These are phyloP conservation scores for Triops cancriformis DNA, from an alignment of 1,140 invertebrate species.

Conservation along the genomic window DNA sequence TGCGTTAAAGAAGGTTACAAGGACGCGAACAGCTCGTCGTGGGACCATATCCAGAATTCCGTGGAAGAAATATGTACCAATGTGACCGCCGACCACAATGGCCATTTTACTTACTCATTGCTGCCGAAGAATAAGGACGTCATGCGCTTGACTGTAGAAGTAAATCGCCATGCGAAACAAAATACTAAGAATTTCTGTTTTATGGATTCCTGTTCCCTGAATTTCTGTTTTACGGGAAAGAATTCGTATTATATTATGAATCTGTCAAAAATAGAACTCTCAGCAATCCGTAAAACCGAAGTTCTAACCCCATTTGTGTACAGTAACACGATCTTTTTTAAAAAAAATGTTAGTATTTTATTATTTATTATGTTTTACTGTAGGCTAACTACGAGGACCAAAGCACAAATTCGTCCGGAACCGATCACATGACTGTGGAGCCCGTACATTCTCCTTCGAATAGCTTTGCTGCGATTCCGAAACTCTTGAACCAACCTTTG, in stretches of 20 bases:
- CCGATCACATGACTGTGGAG: background rate
- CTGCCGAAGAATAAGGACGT: conserved; percentile 28
- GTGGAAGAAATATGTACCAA: background rate
- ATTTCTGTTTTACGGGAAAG: too few species aligned
- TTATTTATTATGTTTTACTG: background rate
- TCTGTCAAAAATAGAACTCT: too few species aligned
- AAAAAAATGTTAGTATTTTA: too few species aligned
- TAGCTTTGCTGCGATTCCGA: background rate
- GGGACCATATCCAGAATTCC: background rate
- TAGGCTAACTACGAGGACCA: background rate
- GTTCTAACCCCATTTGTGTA: too few species aligned
- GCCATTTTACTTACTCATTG: conserved; percentile 32
- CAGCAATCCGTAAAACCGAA: too few species aligned
- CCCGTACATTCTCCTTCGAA: background rate
- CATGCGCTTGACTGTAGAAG: conserved; percentile 27
- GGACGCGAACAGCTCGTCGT: conserved; percentile 31
- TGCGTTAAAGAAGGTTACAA: conserved; percentile 17
- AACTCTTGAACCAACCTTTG: background rate
- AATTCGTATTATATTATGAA: too few species aligned
- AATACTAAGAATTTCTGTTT: too few species aligned
- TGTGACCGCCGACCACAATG: conserved; percentile 33
- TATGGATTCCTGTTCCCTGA: too few species aligned
- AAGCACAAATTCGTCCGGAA: background rate
- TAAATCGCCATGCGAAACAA: conserved; percentile 20
- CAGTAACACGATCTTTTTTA: too few species aligned